Percentiles rank a stretch among this genome's conserved stretches.
Conservation (phyloP, 2,888 invertebrate species). For the Monopis laevigella region DNA sequence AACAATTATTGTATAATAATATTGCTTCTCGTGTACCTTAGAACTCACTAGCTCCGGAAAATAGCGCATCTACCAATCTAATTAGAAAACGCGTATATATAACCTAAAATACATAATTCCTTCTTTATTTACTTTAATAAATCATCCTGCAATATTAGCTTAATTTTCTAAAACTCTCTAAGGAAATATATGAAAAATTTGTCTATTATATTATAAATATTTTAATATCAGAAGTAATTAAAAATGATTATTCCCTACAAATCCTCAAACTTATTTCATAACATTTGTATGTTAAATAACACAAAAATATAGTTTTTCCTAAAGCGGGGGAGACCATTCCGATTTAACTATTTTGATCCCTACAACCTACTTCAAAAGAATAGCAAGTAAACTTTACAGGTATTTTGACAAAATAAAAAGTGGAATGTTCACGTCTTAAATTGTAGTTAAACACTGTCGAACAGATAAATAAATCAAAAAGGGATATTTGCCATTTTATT, state of each 20-base stretch:
- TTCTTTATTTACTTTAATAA: not conserved
- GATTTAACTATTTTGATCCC: constrained; percentile 9
- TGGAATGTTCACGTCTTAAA: not conserved
- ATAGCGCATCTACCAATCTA: constrained; percentile 66
- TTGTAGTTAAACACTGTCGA: not conserved
- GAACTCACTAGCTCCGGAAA: constrained; percentile 50
- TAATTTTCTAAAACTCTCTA: constrained; percentile 7
- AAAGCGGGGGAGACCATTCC: constrained; percentile 1
- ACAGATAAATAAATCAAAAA: not conserved
- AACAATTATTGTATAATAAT: constrained; percentile 31
- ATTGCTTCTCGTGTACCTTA: constrained; percentile 20
- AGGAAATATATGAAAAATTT: constrained; percentile 10
- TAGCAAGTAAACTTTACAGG: too few relatives aligned
- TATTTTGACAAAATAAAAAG: too few relatives aligned
- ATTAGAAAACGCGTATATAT: constrained; percentile 49
- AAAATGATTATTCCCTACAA: constrained; percentile 1
- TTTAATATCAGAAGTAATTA: constrained; percentile 6
- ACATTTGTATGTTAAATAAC: not conserved
- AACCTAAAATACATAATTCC: not conserved
- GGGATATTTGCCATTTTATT: not conserved
- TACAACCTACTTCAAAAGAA: too few relatives aligned
- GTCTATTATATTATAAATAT: constrained; percentile 1
- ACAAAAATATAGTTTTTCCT: constrained; percentile 4
- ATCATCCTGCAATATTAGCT: constrained; percentile 5
- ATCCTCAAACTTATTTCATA: not conserved